These are phyloP conservation scores for Leptosomus discolor DNA, from an alignment of 2,113 vertebrate genomes.

Conservation along the genomic window DNA sequence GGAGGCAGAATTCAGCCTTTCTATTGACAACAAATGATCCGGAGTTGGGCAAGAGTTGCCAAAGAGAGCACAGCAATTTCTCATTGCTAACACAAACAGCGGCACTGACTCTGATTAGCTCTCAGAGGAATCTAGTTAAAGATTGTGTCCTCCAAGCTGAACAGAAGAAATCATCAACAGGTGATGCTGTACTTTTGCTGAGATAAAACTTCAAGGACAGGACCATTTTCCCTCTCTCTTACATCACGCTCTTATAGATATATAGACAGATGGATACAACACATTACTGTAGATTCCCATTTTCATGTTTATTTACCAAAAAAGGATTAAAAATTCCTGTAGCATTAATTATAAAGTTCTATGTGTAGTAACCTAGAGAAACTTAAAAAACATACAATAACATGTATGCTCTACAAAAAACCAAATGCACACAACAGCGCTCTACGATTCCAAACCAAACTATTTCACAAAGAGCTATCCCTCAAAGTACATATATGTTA, in stretches of 20 bases:
- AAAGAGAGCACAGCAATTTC: conserved; percentile 13
- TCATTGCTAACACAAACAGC: background rate
- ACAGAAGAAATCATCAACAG: conserved; percentile 3
- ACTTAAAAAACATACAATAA: background rate
- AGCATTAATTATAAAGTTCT: background rate
- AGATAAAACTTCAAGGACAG: background rate
- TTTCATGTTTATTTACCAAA: background rate
- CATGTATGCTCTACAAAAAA: background rate
- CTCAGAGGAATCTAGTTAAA: conserved; percentile 6
- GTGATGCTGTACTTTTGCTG: background rate
- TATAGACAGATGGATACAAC: background rate
- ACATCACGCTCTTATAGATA: background rate
- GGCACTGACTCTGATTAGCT: conserved; percentile 20
- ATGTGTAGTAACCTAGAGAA: background rate
- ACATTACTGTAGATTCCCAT: background rate
- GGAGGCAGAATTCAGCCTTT: background rate
- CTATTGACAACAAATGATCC: background rate
- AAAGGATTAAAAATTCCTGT: background rate
- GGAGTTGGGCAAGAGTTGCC: background rate
- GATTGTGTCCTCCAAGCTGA: background rate
- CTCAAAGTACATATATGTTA: background rate
- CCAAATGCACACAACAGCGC: fast-evolving
- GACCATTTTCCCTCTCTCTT: background rate
- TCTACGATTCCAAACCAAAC: background rate
- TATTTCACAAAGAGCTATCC: background rate